These are phyloP conservation scores for Acanthaster planci DNA, from an alignment of 35 echinoderm and acorn worm species.

Conservation along the genomic window DNA sequence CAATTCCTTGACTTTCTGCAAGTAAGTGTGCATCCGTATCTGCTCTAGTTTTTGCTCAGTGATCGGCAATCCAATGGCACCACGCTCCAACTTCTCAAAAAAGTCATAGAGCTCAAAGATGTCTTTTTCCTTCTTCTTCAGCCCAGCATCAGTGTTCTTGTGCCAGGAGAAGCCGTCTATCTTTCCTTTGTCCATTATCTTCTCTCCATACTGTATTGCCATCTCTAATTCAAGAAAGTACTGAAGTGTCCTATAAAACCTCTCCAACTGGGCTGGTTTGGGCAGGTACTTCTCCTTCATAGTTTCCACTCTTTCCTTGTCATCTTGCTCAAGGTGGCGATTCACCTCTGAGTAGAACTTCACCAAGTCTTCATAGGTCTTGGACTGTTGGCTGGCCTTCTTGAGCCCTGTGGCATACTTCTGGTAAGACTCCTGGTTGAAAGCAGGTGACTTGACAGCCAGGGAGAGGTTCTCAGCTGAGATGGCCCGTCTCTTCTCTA, in stretches of 20 bases:
- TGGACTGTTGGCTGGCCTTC: conserved; percentile 45
- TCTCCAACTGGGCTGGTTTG: conserved; percentile 26
- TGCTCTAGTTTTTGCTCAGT: conserved; percentile 35
- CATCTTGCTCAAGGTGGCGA: conserved; percentile 35
- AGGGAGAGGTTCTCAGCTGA: conserved; percentile 41
- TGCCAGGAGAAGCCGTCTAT: conserved; percentile 39
- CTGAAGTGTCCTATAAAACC: conserved; percentile 56
- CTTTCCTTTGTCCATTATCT: conserved; percentile 25
- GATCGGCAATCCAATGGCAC: conserved; percentile 17
- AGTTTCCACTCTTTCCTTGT: conserved; percentile 40
- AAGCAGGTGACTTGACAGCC: conserved; percentile 55
- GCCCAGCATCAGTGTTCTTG: conserved; percentile 42
- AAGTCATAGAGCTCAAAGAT: conserved; percentile 53
- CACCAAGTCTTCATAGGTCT: conserved; percentile 55
- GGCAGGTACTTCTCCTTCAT: conserved; percentile 64
- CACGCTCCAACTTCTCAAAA: conserved; percentile 54
- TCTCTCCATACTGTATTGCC: conserved; percentile 28
- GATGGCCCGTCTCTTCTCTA: conserved; percentile 38
- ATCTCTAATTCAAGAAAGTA: conserved; percentile 64
- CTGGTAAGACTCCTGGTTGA: conserved; percentile 48
- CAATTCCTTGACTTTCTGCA: conserved; percentile 42
- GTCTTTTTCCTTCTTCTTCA: conserved; percentile 51
- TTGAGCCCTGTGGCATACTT: conserved; percentile 50
- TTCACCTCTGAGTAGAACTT: conserved; percentile 64
- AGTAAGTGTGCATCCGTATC: conserved; percentile 36